Evolutionary conservation across 2,113 vertebrate species (phyloP).

Genomic region (Callaeas wilsoni): DNA sequence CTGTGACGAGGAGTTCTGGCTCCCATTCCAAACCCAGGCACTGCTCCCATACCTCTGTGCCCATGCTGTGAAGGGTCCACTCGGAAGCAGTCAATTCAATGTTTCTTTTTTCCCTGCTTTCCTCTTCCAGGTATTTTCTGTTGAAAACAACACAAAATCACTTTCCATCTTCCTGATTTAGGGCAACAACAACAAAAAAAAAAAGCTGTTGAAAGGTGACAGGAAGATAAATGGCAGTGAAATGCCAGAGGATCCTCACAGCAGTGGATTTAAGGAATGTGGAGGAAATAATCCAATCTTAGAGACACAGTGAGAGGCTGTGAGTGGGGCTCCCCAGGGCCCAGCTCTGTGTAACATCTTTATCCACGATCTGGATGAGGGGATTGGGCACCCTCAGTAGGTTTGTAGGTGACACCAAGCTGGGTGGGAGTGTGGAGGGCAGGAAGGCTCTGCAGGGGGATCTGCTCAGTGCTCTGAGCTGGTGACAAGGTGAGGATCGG

Average conservation of each 20-base stretch:
- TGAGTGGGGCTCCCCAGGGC: background rate
- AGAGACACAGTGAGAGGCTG: background rate
- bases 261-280: background rate
- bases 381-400: background rate
- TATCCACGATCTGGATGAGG: background rate
- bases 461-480: background rate
- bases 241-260: background rate
- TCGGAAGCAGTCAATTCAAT: constrained; percentile 77
- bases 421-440: background rate
- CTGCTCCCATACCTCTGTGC: constrained; percentile 71
- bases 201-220: background rate
- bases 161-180: background rate
- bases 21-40: background rate
- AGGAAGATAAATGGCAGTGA: background rate
- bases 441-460: background rate
- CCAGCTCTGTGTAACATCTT: background rate
- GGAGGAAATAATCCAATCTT: background rate
- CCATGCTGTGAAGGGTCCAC: constrained; percentile 83
- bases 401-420: background rate
- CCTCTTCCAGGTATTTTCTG: constrained; percentile 87
- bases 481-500: background rate
- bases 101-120: constrained; percentile 83
- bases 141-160: constrained; percentile 9
- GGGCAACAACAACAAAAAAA: background rate
- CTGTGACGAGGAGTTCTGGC: rapidly evolving